phyloP scores from a whole-genome alignment of 2,113 vertebrate species.

The Formicarius rufipectus region DNA sequence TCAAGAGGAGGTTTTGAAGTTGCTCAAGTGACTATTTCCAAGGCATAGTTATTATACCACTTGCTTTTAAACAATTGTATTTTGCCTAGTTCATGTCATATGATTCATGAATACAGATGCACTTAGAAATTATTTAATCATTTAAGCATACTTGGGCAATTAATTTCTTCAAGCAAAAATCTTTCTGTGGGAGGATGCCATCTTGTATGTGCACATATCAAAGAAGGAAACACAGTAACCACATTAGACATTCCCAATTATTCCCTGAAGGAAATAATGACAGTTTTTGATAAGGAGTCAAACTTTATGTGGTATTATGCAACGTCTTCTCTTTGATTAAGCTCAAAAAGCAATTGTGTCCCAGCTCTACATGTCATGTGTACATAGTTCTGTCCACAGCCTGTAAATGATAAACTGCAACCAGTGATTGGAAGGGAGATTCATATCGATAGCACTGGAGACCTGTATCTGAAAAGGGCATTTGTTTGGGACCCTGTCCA shows the following conservation, averaged over 20 bases:
- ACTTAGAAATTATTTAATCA: background rate
- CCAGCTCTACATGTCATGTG: background rate
- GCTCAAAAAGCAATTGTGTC: background rate
- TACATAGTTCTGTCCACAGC: background rate
- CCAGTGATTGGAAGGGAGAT: background rate
- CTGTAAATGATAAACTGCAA: background rate
- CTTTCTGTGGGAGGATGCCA: background rate
- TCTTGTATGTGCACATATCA: background rate
- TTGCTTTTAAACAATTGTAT: background rate
- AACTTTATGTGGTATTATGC: background rate
- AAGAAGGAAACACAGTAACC: background rate
- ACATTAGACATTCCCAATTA: background rate
- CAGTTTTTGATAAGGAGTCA: background rate
- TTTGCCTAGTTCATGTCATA: background rate
- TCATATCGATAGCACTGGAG: background rate
- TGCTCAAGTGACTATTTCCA: background rate
- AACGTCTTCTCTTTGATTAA: background rate
- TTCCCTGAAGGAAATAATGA: background rate
- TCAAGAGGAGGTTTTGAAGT: background rate
- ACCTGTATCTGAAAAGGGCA: background rate
- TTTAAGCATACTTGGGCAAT: background rate
- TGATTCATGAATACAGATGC: background rate
- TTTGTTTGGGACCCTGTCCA: background rate
- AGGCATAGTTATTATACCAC: background rate
- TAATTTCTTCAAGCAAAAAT: conserved; percentile 20